Evolutionary conservation across 2,888 invertebrate species (phyloP).

Genomic region (Griposia aprilina): DNA sequence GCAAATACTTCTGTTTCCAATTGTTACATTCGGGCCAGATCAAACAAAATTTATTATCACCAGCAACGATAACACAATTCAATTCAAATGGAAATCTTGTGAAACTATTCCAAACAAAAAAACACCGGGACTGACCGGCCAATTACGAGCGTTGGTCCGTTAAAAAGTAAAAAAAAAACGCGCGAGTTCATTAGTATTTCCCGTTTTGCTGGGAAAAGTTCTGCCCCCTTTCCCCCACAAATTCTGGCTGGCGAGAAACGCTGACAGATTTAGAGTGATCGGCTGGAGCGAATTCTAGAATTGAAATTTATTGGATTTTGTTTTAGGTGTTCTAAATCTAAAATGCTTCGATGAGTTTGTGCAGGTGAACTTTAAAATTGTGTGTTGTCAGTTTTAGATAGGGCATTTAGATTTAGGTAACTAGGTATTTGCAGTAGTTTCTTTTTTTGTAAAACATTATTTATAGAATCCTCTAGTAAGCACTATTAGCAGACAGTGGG

Average conservation of each 20-base stretch:
- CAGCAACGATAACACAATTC: conserved; percentile 16
- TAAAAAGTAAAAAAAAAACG: conserved; percentile 36
- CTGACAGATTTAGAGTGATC: conserved; percentile 50
- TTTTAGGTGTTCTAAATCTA: conserved; percentile 44
- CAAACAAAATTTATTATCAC: conserved; percentile 7
- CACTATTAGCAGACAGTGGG: not conserved
- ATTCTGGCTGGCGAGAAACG: conserved; percentile 48
- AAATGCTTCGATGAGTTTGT: conserved; percentile 11
- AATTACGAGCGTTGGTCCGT: conserved; percentile 48
- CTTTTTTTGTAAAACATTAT: not conserved
- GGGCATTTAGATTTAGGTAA: not conserved
- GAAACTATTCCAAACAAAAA: conserved; percentile 48
- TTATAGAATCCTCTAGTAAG: too few relatives aligned
- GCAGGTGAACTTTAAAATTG: conserved; percentile 17
- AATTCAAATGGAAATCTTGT: conserved; percentile 49
- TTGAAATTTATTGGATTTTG: conserved; percentile 51
- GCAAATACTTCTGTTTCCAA: not conserved
- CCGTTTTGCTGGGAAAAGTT: conserved; percentile 54
- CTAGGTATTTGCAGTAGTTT: not conserved
- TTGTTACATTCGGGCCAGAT: not conserved
- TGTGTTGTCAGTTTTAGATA: not conserved
- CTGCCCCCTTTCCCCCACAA: conserved; percentile 11
- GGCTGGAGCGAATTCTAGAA: conserved; percentile 51
- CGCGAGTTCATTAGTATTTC: conserved; percentile 62
- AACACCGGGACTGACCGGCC: conserved; percentile 35